Evolutionary conservation across 2,113 vertebrate species (phyloP).

Genomic region (Anarrhichthys ocellatus): DNA sequence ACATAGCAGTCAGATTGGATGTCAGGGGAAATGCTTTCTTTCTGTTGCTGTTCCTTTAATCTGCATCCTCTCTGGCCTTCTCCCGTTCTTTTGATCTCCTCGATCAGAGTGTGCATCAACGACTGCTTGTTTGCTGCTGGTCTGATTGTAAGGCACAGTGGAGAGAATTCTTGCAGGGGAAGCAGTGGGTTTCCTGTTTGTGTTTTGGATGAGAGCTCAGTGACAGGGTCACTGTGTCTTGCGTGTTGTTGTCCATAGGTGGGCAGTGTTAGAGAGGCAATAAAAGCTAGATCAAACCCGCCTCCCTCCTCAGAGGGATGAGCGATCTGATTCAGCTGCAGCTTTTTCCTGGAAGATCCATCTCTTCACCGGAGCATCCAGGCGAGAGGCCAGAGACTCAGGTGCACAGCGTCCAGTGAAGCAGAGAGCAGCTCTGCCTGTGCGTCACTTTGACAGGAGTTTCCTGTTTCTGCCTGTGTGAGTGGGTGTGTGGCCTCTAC

Average conservation of each 20-base stretch:
- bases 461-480: slow-evolving; percentile 18
- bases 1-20: slow-evolving; percentile 24
- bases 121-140: neutral
- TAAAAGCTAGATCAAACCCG: slow-evolving; percentile 32
- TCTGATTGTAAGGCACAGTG: slow-evolving; percentile 15
- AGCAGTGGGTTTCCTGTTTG: slow-evolving; percentile 12
- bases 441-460: slow-evolving; percentile 51
- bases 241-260: slow-evolving; percentile 30
- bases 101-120: neutral
- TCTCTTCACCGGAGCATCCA: slow-evolving; percentile 40
- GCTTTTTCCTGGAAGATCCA: slow-evolving; percentile 48
- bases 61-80: slow-evolving; percentile 13
- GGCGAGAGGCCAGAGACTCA: slow-evolving; percentile 53
- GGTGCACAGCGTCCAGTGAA: slow-evolving; percentile 56
- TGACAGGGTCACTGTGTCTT: slow-evolving; percentile 4
- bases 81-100: slow-evolving; percentile 9
- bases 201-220: slow-evolving; percentile 22
- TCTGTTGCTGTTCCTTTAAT: neutral
- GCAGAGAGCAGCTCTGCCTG: slow-evolving; percentile 42
- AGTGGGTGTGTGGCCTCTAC: slow-evolving; percentile 14
- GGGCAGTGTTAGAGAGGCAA: slow-evolving; percentile 34
- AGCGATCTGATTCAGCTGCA: slow-evolving; percentile 32
- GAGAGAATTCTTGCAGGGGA: slow-evolving; percentile 25
- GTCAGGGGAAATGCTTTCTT: slow-evolving; percentile 11
- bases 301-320: slow-evolving; percentile 14